Evolutionary conservation across 2,888 invertebrate genomes (phyloP).

Genomic region (Phortica magna): DNA sequence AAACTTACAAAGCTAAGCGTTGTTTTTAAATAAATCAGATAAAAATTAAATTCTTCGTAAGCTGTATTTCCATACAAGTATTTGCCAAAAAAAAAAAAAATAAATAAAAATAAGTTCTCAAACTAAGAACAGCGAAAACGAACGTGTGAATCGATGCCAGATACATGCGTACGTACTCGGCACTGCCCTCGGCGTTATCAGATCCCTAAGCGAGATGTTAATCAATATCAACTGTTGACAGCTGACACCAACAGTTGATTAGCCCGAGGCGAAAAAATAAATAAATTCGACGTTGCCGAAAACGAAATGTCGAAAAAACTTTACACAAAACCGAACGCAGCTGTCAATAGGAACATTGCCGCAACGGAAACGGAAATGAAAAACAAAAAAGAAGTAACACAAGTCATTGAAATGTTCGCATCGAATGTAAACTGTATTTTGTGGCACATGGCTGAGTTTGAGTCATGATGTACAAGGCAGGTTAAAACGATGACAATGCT

Average conservation of each 20-base stretch:
- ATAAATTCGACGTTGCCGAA: background rate
- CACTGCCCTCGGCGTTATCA: background rate
- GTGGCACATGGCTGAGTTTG: background rate
- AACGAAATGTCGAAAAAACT: background rate
- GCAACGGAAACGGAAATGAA: background rate
- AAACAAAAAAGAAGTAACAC: background rate
- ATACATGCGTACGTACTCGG: background rate
- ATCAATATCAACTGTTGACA: conserved; percentile 22
- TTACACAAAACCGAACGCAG: background rate
- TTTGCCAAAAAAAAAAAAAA: no score
- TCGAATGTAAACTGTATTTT: conserved; percentile 5
- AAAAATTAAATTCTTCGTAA: no score
- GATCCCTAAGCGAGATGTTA: conserved; percentile 1
- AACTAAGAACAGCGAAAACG: background rate
- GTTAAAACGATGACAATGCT: conserved; percentile 2
- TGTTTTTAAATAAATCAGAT: no score
- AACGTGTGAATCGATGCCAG: background rate
- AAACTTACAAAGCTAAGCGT: no score
- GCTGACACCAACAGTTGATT: conserved; percentile 23
- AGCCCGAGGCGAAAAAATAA: background rate
- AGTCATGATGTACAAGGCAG: background rate
- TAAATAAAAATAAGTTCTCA: no score
- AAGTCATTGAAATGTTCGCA: background rate
- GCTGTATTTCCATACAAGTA: no score
- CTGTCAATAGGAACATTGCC: background rate